Evolutionary conservation across 2,797 vertebrate genomes (phyloP).

Genomic region (Platyrinchus mystaceus): DNA sequence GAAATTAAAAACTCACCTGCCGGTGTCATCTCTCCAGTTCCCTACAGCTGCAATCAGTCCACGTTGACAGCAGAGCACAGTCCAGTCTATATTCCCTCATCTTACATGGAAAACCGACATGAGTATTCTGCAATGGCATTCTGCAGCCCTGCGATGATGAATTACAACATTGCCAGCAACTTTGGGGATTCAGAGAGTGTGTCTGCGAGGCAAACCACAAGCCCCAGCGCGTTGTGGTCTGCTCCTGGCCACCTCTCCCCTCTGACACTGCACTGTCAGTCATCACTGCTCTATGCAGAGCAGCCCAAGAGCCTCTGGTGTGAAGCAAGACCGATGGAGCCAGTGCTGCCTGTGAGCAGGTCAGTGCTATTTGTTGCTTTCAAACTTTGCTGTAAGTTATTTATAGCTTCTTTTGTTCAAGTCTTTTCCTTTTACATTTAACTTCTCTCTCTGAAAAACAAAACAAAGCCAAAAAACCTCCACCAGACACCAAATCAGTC

Average conservation of each 20-base stretch:
- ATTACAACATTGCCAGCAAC: conserved; percentile 75
- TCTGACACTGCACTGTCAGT: conserved; percentile 84
- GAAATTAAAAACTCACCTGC: conserved; percentile 80
- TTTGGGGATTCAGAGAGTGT: conserved; percentile 72
- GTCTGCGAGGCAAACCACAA: conserved; percentile 76
- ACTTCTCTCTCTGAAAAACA: not conserved
- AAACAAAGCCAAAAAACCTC: accelerated
- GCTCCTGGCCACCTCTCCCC: conserved; percentile 80
- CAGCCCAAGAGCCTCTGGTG: conserved; percentile 83
- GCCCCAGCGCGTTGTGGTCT: conserved; percentile 83
- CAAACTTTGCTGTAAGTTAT: not conserved
- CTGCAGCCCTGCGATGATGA: conserved; percentile 83
- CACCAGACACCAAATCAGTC: not conserved
- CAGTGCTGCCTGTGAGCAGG: conserved; percentile 78
- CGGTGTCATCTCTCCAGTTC: conserved; percentile 62
- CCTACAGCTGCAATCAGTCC: conserved; percentile 77
- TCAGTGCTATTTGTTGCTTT: conserved; percentile 51
- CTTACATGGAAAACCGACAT: conserved; percentile 82
- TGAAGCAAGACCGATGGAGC: conserved; percentile 78
- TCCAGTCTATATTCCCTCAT: conserved; percentile 86
- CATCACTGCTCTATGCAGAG: conserved; percentile 82
- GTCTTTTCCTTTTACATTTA: not conserved
- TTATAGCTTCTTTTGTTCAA: not conserved
- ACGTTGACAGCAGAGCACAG: conserved; percentile 78
- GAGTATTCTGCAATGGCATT: conserved; percentile 84